Evolutionary conservation across 2,888 invertebrate species (phyloP), one percentile per base, ranked within the genome.

Genomic region (Strigamia transsilvanica): DNA sequence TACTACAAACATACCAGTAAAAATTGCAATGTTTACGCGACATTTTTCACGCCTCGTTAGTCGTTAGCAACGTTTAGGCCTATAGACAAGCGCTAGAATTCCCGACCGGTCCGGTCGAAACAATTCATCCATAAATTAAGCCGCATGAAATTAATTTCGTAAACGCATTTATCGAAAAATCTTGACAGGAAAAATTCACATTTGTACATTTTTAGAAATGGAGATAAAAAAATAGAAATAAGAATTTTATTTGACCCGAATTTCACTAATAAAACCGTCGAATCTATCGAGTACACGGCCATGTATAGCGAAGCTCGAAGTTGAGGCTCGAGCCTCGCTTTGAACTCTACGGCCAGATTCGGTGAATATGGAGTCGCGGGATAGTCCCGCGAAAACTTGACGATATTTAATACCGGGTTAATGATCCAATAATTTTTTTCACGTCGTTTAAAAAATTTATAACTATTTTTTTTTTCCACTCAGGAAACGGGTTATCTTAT

Each of bases 201-300:
- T 66, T 66, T 66, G n/a, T 27, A 27, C 27, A 51, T 13, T 18
- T 51, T 73, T 4, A 13, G 23, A 27, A 73, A 73, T 32, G 73
- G 56, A 9, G 18, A 56, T n/a, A n/a, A n/a, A 56, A 18, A 56
- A 46, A 46, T n/a, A 46, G 5, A 18, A 56, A 73, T 9, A 51
- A 51, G 12, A 13, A 51, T 51, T 51, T 15, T n/a, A 73, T 73
- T 73, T 73, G 73, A 73, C 73, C 73, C 32, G 32, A 73, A 27
- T 73, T 73, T 32, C 13, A 27, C 56, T 56, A 27, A 32, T 12
- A 73, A 73, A 27, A 4, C 13, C 51, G 23, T 73, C 73, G 73
- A 73, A 73, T 13, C n/a, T 73, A 73, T 73, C 73, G 73, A 73
- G 73, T 27, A 73, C 73, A 73, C 32, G 73, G 73, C 73, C 73